Percentiles rank a stretch among this genome's conserved stretches.
Conservation (phyloP, 1,140 invertebrate genomes). For the Ditylenchus dipsaci region DNA sequence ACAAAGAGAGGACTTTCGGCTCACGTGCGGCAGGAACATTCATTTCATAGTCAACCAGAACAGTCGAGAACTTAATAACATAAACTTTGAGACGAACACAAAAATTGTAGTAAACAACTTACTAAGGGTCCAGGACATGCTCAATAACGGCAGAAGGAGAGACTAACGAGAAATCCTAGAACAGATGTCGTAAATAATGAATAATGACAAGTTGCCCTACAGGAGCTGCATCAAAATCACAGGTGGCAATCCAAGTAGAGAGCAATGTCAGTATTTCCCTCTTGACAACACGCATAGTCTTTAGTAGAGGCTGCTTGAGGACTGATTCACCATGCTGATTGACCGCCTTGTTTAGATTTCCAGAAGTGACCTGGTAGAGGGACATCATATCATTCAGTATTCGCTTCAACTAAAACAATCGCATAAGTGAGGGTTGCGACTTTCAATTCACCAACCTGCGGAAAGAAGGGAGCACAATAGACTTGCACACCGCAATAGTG, state of each 20-base stretch:
- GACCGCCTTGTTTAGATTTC: slow-evolving; percentile 94
- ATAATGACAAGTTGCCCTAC: no score
- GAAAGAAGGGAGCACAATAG: slow-evolving; percentile 88
- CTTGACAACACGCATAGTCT: slow-evolving; percentile 96
- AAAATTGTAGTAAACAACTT: no score
- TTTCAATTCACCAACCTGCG: slow-evolving; percentile 63
- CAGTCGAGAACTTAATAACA: slow-evolving; percentile 72
- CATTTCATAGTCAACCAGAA: slow-evolving; percentile 89
- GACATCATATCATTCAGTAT: slow-evolving; percentile 98
- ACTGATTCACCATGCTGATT: slow-evolving; percentile 87
- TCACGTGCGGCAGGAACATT: slow-evolving; percentile 84
- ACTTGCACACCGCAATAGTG: slow-evolving; percentile 94
- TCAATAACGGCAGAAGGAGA: slow-evolving; percentile 69
- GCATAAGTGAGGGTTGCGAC: not conserved
- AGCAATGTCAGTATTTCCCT: slow-evolving; percentile 97
- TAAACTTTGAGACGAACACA: no score
- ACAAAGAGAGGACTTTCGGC: slow-evolving; percentile 92
- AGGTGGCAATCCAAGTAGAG: slow-evolving; percentile 85
- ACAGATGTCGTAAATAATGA: not conserved
- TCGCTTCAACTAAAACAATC: slow-evolving; percentile 70
- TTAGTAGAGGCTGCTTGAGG: slow-evolving; percentile 92
- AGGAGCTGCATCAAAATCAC: no score
- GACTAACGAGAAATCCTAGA: no score
- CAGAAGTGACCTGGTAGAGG: slow-evolving; percentile 97
- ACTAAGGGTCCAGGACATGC: slow-evolving; percentile 76